Evolutionary conservation across 2,888 invertebrate genomes (phyloP).

Genomic region (Lasioglossum oenotherae): DNA sequence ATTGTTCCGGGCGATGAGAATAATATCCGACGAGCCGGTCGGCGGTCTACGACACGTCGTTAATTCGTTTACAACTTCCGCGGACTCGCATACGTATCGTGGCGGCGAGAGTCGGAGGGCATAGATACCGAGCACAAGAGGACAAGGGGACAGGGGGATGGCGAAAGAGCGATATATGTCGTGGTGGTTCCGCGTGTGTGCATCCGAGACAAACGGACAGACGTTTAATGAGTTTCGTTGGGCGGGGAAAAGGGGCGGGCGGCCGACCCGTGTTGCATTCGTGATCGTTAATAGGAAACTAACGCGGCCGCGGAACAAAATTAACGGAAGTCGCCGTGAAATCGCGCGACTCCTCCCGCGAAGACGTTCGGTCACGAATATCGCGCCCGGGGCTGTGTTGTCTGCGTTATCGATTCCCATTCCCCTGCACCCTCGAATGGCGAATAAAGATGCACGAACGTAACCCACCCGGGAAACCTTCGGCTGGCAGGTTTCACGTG

Average conservation of each 20-base stretch:
- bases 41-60: slow-evolving; percentile 66
- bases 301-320: slow-evolving; percentile 68
- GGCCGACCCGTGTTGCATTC: slow-evolving; percentile 63
- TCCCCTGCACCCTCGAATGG: neutral
- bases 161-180: neutral
- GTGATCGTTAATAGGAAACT: slow-evolving; percentile 76
- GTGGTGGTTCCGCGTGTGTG: slow-evolving; percentile 43
- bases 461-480: slow-evolving; percentile 32
- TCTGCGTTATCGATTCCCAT: slow-evolving; percentile 56
- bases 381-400: neutral
- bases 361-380: slow-evolving; percentile 73
- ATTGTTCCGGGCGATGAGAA: slow-evolving; percentile 47
- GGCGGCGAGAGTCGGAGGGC: too few relatives aligned
- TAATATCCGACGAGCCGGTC: slow-evolving; percentile 46
- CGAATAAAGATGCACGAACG: slow-evolving; percentile 70
- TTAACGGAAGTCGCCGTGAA: slow-evolving; percentile 76
- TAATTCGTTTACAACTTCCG: slow-evolving; percentile 70
- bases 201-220: slow-evolving; percentile 82
- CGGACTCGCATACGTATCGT: slow-evolving; percentile 46
- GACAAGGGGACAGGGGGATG: neutral
- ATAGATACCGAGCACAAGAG: neutral
- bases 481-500: slow-evolving; percentile 67
- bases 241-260: slow-evolving; percentile 36
- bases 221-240: slow-evolving; percentile 78
- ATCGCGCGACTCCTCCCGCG: slow-evolving; percentile 74